Base-by-base conservation (phyloP, 2,113 vertebrate genomes). In the Equus quagga region DNA sequence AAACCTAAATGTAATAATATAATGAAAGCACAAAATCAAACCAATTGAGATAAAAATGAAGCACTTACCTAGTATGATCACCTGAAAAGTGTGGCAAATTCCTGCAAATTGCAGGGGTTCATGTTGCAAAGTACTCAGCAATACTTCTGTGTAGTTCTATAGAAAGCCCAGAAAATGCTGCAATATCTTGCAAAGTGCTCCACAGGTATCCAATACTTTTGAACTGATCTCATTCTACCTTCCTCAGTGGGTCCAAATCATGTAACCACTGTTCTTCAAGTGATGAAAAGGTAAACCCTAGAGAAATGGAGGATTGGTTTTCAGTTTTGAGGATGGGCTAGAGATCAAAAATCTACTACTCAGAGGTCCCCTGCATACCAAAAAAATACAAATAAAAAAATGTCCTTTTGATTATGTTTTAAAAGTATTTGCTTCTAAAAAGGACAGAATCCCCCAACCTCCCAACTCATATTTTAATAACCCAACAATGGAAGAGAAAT, bases 401-500 rank as follows among this genome's bases (percentile, higher is more conserved):
- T 92, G 62, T 8, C 44, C 73, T 94, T 91, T 97, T 72, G 81
- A 97, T 93, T 93, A 94, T 89, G 90, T 97, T 84, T 72, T 95
- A 14, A 65, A 95, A 92, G 75, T 84, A 94, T 96, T 93, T 97
- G 62, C 69, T 96, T 95, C 94, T 92, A 83, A 93, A 96, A 92
- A 94, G 72, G n/a, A 96, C 90, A 97, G 95, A 95, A 60, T 94
- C 89, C 60, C 69, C 76, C 95, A 95, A 83, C 93, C 86, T 92
- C 94, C 81, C 92, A 94, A 76, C 78, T 75, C 92, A 97, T 94
- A 94, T 97, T 97, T 98, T 98, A 97, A 98, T 97, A 97, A 96
- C 95, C 62, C 65, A 82, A 96, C 97, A 98, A 97, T 97, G 64
- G 51, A 70, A 62, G 90, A 98, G 97, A 97, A 94, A 95, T 96